Conservation (phyloP, 2,797 vertebrate genomes). For the Heterohyrax brucei region DNA sequence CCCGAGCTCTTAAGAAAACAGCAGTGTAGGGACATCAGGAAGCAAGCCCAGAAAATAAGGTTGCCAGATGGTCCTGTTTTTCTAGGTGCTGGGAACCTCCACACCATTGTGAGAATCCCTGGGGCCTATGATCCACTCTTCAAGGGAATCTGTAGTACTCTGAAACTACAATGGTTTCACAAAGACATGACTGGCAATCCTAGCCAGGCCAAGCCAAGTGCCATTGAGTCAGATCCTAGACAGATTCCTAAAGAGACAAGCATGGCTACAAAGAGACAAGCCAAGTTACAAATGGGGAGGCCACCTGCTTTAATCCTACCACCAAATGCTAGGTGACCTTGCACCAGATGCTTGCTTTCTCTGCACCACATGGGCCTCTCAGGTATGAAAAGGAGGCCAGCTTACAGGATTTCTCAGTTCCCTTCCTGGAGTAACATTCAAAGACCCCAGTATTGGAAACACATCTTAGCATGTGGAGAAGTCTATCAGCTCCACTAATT, state of each 20-base stretch:
- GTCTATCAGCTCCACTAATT: slow-evolving; percentile 72
- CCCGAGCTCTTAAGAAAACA: background rate
- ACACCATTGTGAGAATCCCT: background rate
- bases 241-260: background rate
- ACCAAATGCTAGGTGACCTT: background rate
- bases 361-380: background rate
- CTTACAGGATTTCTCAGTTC: background rate
- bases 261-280: background rate
- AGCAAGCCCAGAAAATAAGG: background rate
- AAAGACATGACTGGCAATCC: background rate
- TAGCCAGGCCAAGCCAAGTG: too few species aligned
- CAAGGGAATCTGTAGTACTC: background rate
- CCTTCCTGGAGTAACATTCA: slow-evolving; percentile 12
- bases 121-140: background rate
- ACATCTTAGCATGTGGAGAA: slow-evolving; percentile 17
- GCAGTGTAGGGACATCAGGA: background rate
- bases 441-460: slow-evolving; percentile 55
- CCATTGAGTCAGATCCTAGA: background rate
- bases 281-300: background rate
- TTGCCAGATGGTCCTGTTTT: background rate
- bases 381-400: background rate
- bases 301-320: background rate
- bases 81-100: background rate
- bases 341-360: background rate
- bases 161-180: slow-evolving; percentile 12